Evolutionary conservation across 2,888 invertebrate species (phyloP).

Genomic region (Pammene aurita): DNA sequence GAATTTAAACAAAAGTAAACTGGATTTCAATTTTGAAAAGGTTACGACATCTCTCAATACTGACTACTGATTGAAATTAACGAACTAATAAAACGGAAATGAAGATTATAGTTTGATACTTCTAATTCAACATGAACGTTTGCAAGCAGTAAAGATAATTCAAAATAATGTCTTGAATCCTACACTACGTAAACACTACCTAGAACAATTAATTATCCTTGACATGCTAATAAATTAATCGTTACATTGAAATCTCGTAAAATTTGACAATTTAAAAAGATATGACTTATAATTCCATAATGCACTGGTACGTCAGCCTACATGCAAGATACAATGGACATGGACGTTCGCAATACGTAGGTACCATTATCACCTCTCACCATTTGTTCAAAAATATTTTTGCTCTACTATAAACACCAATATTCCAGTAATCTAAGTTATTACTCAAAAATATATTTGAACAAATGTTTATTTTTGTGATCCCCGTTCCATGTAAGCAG

Average conservation of each 20-base stretch:
- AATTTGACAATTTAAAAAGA: constrained; percentile 47
- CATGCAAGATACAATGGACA: constrained; percentile 73
- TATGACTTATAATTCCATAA: constrained; percentile 51
- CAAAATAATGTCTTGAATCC: constrained; percentile 22
- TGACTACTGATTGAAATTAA: constrained; percentile 12
- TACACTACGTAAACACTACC: constrained; percentile 50
- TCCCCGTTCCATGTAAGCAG: constrained; percentile 78
- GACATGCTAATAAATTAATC: constrained; percentile 57
- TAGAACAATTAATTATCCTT: constrained; percentile 53
- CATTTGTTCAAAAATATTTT: constrained; percentile 65
- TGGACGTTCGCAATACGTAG: constrained; percentile 53
- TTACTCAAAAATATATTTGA: constrained; percentile 63
- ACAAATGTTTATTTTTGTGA: constrained; percentile 60
- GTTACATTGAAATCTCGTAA: constrained; percentile 46
- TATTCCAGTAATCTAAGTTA: constrained; percentile 32
- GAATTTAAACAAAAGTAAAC: constrained; percentile 2
- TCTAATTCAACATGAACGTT: constrained; percentile 37
- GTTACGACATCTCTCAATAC: constrained; percentile 10
- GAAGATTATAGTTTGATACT: constrained; percentile 16
- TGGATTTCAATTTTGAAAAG: constrained; percentile 7
- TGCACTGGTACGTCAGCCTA: constrained; percentile 71
- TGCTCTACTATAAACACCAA: constrained; percentile 41
- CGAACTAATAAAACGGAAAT: constrained; percentile 23
- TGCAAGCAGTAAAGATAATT: constrained; percentile 40
- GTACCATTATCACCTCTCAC: constrained; percentile 57